phyloP scores from a whole-genome alignment of 2,797 vertebrate species.

The Furcifer pardalis region DNA sequence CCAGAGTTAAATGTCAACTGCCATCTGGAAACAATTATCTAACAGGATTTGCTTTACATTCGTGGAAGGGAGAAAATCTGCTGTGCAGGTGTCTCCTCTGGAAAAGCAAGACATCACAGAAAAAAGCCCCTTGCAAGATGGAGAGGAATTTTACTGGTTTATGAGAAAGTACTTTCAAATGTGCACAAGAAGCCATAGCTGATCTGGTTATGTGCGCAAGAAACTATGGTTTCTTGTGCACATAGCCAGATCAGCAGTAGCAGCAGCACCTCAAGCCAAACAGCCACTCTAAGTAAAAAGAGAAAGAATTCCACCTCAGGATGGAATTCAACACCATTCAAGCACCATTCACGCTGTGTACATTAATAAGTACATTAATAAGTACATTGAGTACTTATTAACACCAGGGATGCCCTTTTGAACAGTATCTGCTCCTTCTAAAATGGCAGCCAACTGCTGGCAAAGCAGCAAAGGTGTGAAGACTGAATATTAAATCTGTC shows the following conservation, averaged over 20 bases:
- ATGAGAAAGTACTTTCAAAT: conserved; percentile 31
- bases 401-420: conserved; percentile 44
- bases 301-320: conserved; percentile 29
- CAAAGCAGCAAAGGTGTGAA: conserved; percentile 54
- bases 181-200: conserved; percentile 52
- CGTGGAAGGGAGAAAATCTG: conserved; percentile 29
- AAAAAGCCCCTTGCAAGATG: conserved; percentile 27
- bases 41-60: conserved; percentile 32
- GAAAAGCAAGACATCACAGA: conserved; percentile 43
- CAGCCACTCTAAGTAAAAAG: conserved; percentile 38
- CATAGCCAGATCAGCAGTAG: neutral
- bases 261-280: conserved; percentile 47
- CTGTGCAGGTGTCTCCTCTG: neutral
- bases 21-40: conserved; percentile 6
- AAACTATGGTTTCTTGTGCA: too few relatives aligned
- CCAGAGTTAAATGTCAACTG: neutral
- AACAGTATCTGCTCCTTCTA: conserved; percentile 42
- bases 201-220: too few relatives aligned
- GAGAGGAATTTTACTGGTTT: conserved; percentile 40
- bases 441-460: conserved; percentile 49
- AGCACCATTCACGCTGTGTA: conserved; percentile 35
- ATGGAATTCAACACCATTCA: conserved; percentile 45
- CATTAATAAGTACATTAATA: too few relatives aligned
- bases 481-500: conserved; percentile 52
- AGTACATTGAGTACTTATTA: conserved; percentile 47